Percentiles rank a stretch among this genome's conserved stretches.
These are phyloP conservation scores for Camptogramma bilineatum DNA, from an alignment of 2,888 invertebrate genomes.

Conservation along the genomic window DNA sequence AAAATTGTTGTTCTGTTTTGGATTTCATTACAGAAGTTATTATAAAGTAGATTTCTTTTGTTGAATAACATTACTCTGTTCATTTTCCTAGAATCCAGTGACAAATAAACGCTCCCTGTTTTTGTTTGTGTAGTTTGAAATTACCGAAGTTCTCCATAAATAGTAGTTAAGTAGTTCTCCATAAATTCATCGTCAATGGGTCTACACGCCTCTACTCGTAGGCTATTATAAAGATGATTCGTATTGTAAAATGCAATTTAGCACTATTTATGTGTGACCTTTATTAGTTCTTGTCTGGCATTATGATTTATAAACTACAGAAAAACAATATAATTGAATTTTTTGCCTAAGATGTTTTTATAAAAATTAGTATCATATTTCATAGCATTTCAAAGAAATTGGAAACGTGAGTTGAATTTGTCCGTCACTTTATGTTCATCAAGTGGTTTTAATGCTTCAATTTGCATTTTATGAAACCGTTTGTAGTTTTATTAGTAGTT, in stretches of 20 bases:
- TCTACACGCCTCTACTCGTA: conserved; percentile 55
- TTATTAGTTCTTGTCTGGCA: conserved; percentile 29
- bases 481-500: conserved; percentile 30
- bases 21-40: not conserved
- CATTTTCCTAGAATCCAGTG: conserved; percentile 15
- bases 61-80: not conserved
- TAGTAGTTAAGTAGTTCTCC: too few species aligned
- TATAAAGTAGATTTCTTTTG: not conserved
- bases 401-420: conserved; percentile 64
- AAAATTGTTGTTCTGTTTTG: not conserved
- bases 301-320: conserved; percentile 7
- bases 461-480: conserved; percentile 72
- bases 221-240: conserved; percentile 53
- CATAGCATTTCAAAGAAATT: conserved; percentile 50
- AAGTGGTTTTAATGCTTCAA: conserved; percentile 57
- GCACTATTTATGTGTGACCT: conserved; percentile 43
- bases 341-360: not conserved
- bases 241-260: conserved; percentile 41
- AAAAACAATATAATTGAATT: conserved; percentile 3
- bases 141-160: conserved; percentile 35
- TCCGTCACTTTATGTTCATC: conserved; percentile 58
- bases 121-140: conserved; percentile 26
- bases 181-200: conserved; percentile 36
- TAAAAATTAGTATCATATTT: conserved; percentile 9
- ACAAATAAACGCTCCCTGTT: conserved; percentile 23